Conservation (phyloP, 2,113 vertebrate species). For the Cinclus cinclus region DNA sequence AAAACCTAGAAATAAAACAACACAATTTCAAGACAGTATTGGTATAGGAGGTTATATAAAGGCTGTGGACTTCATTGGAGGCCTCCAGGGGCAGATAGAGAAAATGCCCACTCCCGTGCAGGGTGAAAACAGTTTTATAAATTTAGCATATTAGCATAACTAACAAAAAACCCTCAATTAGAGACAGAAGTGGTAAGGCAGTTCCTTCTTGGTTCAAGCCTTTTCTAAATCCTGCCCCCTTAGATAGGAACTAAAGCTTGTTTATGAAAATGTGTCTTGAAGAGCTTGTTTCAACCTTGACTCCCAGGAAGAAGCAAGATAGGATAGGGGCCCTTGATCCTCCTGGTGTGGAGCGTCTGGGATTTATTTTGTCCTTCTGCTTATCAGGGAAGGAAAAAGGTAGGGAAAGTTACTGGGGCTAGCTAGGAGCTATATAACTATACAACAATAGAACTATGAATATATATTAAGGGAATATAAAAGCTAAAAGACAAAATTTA, state of each 20-base stretch:
- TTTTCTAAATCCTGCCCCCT: background rate
- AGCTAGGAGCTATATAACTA: background rate
- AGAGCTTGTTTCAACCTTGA: background rate
- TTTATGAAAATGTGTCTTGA: background rate
- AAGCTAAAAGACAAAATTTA: background rate
- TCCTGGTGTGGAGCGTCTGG: background rate
- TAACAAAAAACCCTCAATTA: background rate
- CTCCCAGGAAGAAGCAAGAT: background rate
- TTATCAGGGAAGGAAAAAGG: background rate
- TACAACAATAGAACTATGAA: background rate
- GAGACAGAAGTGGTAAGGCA: background rate
- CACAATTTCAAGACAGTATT: background rate
- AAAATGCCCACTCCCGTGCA: rapidly evolving
- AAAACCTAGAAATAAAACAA: background rate
- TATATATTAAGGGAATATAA: background rate
- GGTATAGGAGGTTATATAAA: background rate
- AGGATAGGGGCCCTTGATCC: background rate
- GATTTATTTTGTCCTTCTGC: background rate
- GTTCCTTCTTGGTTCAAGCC: background rate
- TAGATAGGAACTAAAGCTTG: background rate
- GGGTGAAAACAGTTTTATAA: background rate
- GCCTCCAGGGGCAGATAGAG: background rate
- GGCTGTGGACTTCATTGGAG: background rate
- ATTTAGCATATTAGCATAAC: background rate
- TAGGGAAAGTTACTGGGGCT: background rate